Evolutionary conservation across 1,140 invertebrate genomes (phyloP).

Genomic region (Wiebesia pumilae): DNA sequence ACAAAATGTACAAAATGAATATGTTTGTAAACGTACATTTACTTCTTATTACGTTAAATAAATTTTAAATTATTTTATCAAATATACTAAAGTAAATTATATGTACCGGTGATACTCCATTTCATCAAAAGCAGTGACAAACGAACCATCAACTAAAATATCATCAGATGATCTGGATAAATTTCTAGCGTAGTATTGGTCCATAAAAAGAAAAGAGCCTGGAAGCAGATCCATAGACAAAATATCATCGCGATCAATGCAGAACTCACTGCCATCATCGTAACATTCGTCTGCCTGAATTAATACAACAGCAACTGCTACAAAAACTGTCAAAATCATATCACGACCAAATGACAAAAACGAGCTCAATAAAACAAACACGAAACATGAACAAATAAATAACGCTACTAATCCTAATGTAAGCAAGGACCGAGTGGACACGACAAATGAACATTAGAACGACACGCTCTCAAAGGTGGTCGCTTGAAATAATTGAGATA

Average conservation of each 20-base stretch:
- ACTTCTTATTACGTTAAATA: no score
- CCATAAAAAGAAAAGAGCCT: constrained; percentile 75
- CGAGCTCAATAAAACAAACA: constrained; percentile 24
- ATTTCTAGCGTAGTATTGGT: constrained; percentile 19
- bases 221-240: constrained; percentile 79
- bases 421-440: not conserved
- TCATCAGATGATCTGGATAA: not conserved
- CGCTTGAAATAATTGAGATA: constrained; percentile 61
- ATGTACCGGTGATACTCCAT: constrained; percentile 80
- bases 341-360: not conserved
- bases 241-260: constrained; percentile 79
- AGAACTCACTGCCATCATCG: constrained; percentile 72
- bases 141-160: constrained; percentile 73
- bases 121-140: constrained; percentile 76
- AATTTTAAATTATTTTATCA: no score
- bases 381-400: not conserved
- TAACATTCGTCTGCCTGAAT: constrained; percentile 63
- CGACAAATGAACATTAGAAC: not conserved
- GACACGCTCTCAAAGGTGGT: constrained; percentile 4
- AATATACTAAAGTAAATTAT: not conserved
- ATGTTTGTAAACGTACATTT: no score
- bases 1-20: no score
- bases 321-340: constrained; percentile 47
- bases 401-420: not conserved
- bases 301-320: not conserved